Base-by-base conservation (phyloP, 2,113 vertebrate species). In the Elgaria multicarinata region DNA sequence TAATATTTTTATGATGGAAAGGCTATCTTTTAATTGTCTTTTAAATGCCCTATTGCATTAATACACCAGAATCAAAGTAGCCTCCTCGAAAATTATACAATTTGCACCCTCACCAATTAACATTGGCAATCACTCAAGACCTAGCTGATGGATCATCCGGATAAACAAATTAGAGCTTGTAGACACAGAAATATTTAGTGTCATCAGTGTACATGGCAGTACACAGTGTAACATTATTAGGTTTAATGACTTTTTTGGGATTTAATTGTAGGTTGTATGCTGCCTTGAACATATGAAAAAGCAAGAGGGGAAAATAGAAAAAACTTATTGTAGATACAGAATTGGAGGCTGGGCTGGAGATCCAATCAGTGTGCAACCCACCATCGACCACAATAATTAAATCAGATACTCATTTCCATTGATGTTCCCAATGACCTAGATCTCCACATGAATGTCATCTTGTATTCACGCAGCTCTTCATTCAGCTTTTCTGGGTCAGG, bases 351-450 rank as follows among this genome's bases (percentile, higher is more conserved):
- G 4, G 64, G 46, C 66, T 93, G 46, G 39, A 22, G 44, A 82
- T 83, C 72, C 64, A 86, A 33, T 82, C 77, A 82, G 82, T 39
- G 62, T 42, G 4, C 89, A 55, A 20, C 50, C 55, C 71, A 66
- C 62, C 89, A 7, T 87, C 66, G 62, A 6, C 44, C 42, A 33
- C 89, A 82, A 42, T 78, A 33, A 39, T 90, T 89, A 78, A 20
- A 79, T 81, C 71, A 88, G 83, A 46, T 86, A 77, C 36, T 79
- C n/a, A 39, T 86, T 89, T 55, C 24, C 58, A 66, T 77, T 86
- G 3, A 85, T n/a, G 44, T 77, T 13, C 1, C 89, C 46, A 24
- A 24, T 93, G 95, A 94, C 94, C 94, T 93, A 94, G 90, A 94
- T 95, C 90, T 81, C 46, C 55, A 31, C 53, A 66, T 93, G 90